Base-by-base conservation (phyloP, 2,797 vertebrate genomes). In the Arctocebus calabarensis region DNA sequence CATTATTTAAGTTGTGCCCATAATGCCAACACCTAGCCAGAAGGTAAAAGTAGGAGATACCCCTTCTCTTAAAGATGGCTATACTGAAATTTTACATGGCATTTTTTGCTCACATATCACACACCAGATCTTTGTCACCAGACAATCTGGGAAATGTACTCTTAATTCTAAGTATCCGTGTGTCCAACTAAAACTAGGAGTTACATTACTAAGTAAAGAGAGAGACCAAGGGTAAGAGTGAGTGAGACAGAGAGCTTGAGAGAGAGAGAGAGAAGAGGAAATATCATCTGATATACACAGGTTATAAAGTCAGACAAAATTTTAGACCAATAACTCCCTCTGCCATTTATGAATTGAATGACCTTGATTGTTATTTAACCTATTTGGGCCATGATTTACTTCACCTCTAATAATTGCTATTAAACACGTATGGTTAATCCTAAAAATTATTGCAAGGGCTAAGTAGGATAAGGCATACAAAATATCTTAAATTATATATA, bases 221-320 rank as follows among this genome's bases (percentile, higher is more conserved):
- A 70, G 10, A 71, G 22, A 70, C 19, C 7, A 7, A 64, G 29
- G 17, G 16, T 16, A n/a, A n/a, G 64, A 66, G 16, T 66, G 45
- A 48, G 12, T 48, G 45, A 48, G 45, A 14, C 45, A 48, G 45
- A 48, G 12, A 48, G 45, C 12, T 48, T 11, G 45, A 48, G 45
- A 45, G 8, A 45, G n/a, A 75, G 55, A 57, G 55, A 57, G 55
- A 57, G 55, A 57, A 3, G 16, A 37, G 22, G 48, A 90, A 85
- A 55, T 40, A 27, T 82, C 34, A 86, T 29, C 8, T 90, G 29
- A 29, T 8, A 45, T 27, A 82, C 37, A 61, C 34, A 20, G 7
- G 29, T 81, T 92, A 90, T 77, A 81, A 90, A 37, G 8, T 86
- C 11, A 94, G 40, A 66, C 29, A 92, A 90, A 79, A 55, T 20